Evolutionary conservation across 2,113 vertebrate genomes (phyloP).

Genomic region (Synchiropus splendidus): DNA sequence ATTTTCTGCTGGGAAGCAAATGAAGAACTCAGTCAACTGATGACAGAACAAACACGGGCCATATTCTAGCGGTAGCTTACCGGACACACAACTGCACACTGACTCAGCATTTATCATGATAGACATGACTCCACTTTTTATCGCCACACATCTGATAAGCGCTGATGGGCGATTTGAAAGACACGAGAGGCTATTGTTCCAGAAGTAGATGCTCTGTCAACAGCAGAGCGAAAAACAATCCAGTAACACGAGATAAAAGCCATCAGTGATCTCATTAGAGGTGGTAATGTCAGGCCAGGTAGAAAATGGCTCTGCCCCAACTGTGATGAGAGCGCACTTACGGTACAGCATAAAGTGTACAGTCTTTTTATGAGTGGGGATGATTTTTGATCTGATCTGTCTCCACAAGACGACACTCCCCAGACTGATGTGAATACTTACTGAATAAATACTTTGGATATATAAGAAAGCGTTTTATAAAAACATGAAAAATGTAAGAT

Average conservation of each 20-base stretch:
- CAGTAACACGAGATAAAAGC: constrained; percentile 51
- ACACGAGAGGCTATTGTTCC: constrained; percentile 39
- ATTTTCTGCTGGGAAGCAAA: no score
- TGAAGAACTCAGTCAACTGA: no score
- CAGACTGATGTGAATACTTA: no score
- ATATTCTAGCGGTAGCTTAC: no score
- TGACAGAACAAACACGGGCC: no score
- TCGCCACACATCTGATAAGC: constrained; percentile 31
- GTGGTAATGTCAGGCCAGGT: constrained; percentile 45
- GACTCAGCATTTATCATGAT: neutral
- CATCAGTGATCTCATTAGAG: constrained; percentile 54
- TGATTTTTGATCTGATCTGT: no score
- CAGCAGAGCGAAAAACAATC: constrained; percentile 48
- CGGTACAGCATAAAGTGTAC: constrained; percentile 3
- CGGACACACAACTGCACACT: no score
- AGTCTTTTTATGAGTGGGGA: no score
- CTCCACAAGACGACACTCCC: no score
- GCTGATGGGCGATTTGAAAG: constrained; percentile 37
- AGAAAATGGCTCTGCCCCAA: constrained; percentile 41
- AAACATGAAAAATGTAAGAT: no score
- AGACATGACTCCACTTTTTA: constrained; percentile 8
- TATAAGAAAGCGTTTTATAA: no score
- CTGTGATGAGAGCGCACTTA: constrained; percentile 46
- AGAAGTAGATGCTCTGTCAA: constrained; percentile 41
- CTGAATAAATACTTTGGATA: no score